These are phyloP conservation scores for Diadromus collaris DNA, from an alignment of 2,888 invertebrate species.

Conservation along the genomic window DNA sequence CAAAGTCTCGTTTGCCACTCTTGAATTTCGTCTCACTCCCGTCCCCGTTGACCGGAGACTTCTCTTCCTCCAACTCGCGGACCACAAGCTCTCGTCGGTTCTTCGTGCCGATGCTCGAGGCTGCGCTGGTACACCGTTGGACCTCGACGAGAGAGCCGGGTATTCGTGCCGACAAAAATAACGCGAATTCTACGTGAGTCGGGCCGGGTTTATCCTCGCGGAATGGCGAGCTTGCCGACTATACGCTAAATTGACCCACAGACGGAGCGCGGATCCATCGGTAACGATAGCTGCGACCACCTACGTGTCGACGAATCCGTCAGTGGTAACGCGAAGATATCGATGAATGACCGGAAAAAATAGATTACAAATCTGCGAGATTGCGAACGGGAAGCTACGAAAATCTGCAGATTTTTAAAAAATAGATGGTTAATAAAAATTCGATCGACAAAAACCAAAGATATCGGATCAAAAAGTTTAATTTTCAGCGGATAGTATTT, in stretches of 20 bases:
- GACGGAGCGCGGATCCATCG: conserved; percentile 37
- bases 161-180: conserved; percentile 80
- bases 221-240: conserved; percentile 65
- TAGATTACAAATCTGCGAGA: neutral
- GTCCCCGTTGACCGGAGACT: conserved; percentile 22
- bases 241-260: conserved; percentile 55
- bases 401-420: neutral
- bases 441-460: too few relatives aligned
- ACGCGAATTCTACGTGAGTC: conserved; percentile 77
- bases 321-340: neutral
- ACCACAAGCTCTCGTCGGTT: conserved; percentile 65
- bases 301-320: conserved; percentile 3
- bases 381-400: neutral
- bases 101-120: conserved; percentile 55
- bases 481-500: too few relatives aligned
- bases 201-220: conserved; percentile 58
- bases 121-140: conserved; percentile 36
- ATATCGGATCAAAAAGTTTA: too few relatives aligned
- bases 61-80: conserved; percentile 62
- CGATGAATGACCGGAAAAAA: neutral
- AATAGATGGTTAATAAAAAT: too few relatives aligned
- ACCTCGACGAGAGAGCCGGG: conserved; percentile 67
- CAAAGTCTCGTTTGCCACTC: conserved; percentile 42
- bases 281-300: conserved; percentile 28
- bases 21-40: conserved; percentile 40